These are phyloP conservation scores for Lipophrys pholis DNA, from an alignment of 2,113 vertebrate genomes.

Conservation along the genomic window DNA sequence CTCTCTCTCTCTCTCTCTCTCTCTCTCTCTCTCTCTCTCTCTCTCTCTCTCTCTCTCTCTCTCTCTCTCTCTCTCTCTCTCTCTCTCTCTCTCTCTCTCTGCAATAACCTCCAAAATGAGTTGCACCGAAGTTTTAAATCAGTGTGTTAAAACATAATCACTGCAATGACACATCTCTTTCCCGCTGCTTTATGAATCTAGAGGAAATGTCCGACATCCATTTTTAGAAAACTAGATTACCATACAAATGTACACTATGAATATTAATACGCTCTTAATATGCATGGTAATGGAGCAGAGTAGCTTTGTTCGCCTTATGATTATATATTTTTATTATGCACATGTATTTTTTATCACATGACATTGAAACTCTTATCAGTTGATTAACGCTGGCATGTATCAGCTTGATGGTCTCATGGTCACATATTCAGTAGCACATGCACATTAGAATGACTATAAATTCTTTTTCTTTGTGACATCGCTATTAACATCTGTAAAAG, in stretches of 20 bases:
- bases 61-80: too few relatives aligned
- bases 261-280: slow-evolving; percentile 68
- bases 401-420: slow-evolving; percentile 16
- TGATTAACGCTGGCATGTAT: not conserved
- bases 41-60: too few relatives aligned
- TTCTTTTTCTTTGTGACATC: not conserved
- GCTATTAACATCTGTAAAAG: not conserved
- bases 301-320: slow-evolving; percentile 54
- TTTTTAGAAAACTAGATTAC: slow-evolving; percentile 58
- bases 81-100: too few relatives aligned
- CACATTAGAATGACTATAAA: not conserved
- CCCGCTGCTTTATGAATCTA: slow-evolving; percentile 37
- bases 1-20: too few relatives aligned
- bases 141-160: slow-evolving; percentile 45
- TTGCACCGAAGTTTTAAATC: slow-evolving; percentile 42
- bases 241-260: slow-evolving; percentile 65
- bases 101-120: slow-evolving; percentile 36
- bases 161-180: slow-evolving; percentile 49
- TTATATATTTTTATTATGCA: slow-evolving; percentile 48
- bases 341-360: slow-evolving; percentile 46
- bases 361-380: slow-evolving; percentile 9
- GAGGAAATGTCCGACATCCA: slow-evolving; percentile 52
- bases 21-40: too few relatives aligned
- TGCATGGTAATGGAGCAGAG: slow-evolving; percentile 50
- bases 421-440: slow-evolving; percentile 6